phyloP scores from a whole-genome alignment of 2,113 vertebrate species.

The Solea solea region DNA sequence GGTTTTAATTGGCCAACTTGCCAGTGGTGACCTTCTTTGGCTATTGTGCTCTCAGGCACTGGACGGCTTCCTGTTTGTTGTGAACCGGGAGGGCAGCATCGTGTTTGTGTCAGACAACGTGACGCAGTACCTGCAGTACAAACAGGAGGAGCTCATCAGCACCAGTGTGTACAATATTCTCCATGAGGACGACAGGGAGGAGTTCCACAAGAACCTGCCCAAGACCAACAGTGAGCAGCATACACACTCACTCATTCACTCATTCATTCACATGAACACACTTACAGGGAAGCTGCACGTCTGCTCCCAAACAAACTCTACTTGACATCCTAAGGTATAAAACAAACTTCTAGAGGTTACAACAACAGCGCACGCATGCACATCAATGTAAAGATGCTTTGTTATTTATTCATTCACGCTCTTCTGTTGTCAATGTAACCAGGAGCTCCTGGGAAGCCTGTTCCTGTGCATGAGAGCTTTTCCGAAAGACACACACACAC shows the following conservation, averaged over 20 bases:
- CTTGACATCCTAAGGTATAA: slow-evolving; percentile 36
- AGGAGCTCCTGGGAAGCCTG: slow-evolving; percentile 65
- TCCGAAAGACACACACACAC: slow-evolving; percentile 24
- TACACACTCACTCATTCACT: slow-evolving; percentile 9
- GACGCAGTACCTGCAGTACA: slow-evolving; percentile 94
- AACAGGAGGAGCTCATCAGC: slow-evolving; percentile 95
- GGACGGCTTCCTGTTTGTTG: slow-evolving; percentile 96
- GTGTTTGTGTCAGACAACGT: slow-evolving; percentile 98
- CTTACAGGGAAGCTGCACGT: slow-evolving; percentile 7
- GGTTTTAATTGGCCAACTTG: background rate
- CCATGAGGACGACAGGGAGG: slow-evolving; percentile 93
- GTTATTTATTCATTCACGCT: slow-evolving; percentile 70
- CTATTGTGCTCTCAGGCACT: slow-evolving; percentile 82
- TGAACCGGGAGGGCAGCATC: slow-evolving; percentile 95
- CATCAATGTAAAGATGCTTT: slow-evolving; percentile 38
- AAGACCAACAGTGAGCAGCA: slow-evolving; percentile 88
- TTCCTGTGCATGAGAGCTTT: slow-evolving; percentile 51
- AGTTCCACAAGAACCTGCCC: slow-evolving; percentile 95
- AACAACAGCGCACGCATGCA: slow-evolving; percentile 26
- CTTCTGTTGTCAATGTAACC: slow-evolving; percentile 49
- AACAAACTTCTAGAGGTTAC: slow-evolving; percentile 53
- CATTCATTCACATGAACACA: background rate
- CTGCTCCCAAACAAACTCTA: slow-evolving; percentile 4
- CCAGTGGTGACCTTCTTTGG: slow-evolving; percentile 25
- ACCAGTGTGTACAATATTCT: slow-evolving; percentile 93